phyloP scores from a whole-genome alignment of 2,888 invertebrate genomes.

The Aquatica leii region DNA sequence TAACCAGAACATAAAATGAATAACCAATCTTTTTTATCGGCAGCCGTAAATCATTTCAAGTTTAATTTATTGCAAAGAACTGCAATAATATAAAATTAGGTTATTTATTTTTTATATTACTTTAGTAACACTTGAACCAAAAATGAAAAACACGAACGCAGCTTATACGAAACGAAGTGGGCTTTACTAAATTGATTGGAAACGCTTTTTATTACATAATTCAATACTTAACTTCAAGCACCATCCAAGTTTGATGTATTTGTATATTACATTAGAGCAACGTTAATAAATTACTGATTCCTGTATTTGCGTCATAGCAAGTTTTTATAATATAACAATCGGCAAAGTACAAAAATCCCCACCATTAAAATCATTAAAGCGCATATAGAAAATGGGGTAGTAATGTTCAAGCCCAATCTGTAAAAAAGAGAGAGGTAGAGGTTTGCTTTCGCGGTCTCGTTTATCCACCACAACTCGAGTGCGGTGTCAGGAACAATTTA shows the following conservation, averaged over 20 bases:
- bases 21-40: constrained; percentile 10
- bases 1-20: constrained; percentile 12
- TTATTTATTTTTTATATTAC: constrained; percentile 8
- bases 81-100: constrained; percentile 10
- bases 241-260: constrained; percentile 10
- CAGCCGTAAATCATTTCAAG: constrained; percentile 9
- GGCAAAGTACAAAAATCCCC: constrained; percentile 16
- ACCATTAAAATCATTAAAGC: constrained; percentile 6
- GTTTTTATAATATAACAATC: not conserved
- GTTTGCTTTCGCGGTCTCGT: constrained; percentile 44
- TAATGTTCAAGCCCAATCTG: constrained; percentile 33
- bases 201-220: constrained; percentile 28
- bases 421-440: constrained; percentile 37
- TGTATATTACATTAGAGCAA: not conserved
- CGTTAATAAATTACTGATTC: constrained; percentile 7
- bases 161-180: constrained; percentile 20
- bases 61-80: constrained; percentile 11
- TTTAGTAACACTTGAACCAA: constrained; percentile 19
- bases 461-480: constrained; percentile 48
- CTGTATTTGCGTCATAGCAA: not conserved
- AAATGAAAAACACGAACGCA: constrained; percentile 12
- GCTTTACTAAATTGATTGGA: constrained; percentile 9
- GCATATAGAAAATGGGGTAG: constrained; percentile 27
- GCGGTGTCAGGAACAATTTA: constrained; percentile 56
- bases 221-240: constrained; percentile 18